A percentile compares a stretch with the other conserved stretches of the same genome.
These are phyloP conservation scores for Phainopepla nitens DNA, from an alignment of 2,113 vertebrate species.

Conservation along the genomic window DNA sequence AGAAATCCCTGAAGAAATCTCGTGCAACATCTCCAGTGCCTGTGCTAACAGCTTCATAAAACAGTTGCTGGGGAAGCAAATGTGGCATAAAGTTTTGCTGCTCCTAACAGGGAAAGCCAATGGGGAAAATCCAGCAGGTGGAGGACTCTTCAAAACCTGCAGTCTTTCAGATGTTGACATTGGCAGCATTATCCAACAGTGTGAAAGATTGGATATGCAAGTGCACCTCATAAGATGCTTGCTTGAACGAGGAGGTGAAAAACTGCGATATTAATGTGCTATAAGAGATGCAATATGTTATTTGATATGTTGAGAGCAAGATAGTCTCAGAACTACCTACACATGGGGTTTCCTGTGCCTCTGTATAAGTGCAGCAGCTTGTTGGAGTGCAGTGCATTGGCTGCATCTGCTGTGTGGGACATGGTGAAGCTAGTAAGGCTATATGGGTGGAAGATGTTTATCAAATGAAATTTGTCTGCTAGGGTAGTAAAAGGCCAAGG, in stretches of 20 bases:
- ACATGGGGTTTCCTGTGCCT: background rate
- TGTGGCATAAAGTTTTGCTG: constrained; percentile 71
- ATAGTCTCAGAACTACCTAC: background rate
- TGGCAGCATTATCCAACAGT: constrained; percentile 44
- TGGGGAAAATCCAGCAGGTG: background rate
- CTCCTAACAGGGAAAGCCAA: constrained; percentile 66
- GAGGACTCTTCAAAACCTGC: constrained; percentile 63
- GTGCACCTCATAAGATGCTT: constrained; percentile 65
- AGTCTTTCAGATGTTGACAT: constrained; percentile 68
- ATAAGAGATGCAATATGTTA: background rate
- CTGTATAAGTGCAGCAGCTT: background rate
- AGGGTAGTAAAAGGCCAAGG: background rate
- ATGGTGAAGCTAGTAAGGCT: background rate
- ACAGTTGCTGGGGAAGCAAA: constrained; percentile 67
- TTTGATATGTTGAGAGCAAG: background rate
- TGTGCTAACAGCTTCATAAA: constrained; percentile 69
- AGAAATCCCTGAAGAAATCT: constrained; percentile 69
- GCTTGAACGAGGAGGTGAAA: constrained; percentile 74
- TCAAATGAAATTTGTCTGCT: background rate
- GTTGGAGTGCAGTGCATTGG: background rate
- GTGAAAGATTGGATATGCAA: constrained; percentile 22
- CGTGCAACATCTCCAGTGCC: constrained; percentile 59
- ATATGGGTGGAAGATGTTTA: background rate
- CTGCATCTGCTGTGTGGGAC: background rate
- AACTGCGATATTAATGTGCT: background rate